These are phyloP conservation scores for Drepanosiphum platanoidis DNA, from an alignment of 2,888 invertebrate species.

Conservation along the genomic window DNA sequence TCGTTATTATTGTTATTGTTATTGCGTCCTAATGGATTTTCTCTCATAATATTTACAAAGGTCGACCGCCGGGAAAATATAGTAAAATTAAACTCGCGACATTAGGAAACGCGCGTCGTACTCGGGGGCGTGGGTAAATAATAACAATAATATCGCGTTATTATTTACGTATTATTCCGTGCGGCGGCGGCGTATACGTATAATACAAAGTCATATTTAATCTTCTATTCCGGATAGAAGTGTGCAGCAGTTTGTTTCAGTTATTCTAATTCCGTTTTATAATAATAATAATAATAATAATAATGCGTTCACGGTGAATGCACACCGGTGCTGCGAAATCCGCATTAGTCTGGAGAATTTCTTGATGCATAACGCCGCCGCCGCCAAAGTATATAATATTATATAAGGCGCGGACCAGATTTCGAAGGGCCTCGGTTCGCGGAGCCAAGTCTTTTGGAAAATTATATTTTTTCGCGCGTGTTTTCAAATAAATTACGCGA, in stretches of 20 bases:
- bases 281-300: slow-evolving; percentile 3
- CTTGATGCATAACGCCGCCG: slow-evolving; percentile 13
- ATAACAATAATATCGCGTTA: slow-evolving; percentile 27
- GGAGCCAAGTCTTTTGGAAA: slow-evolving; percentile 34
- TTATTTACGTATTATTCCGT: slow-evolving; percentile 21
- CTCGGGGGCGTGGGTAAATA: slow-evolving; percentile 17
- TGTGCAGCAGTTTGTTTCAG: slow-evolving; percentile 14
- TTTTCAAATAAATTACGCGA: slow-evolving; percentile 4
- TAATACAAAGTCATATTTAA: slow-evolving; percentile 19
- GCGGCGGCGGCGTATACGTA: not conserved
- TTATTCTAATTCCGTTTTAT: slow-evolving; percentile 35
- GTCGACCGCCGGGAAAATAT: slow-evolving; percentile 17
- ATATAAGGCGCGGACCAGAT: not conserved
- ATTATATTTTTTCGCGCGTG: not conserved
- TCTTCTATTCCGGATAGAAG: not conserved
- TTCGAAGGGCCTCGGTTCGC: not conserved
- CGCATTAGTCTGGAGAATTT: slow-evolving; percentile 22
- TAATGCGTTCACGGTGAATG: slow-evolving; percentile 42
- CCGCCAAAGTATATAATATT: no score
- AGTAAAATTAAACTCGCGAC: not conserved
- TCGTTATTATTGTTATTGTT: no score
- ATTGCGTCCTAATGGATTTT: slow-evolving; percentile 23
- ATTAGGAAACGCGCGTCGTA: slow-evolving; percentile 4
- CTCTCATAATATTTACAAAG: not conserved
- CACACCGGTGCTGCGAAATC: slow-evolving; percentile 29